Evolutionary conservation across 2,797 vertebrate species (phyloP).

Genomic region (Platalea minor): DNA sequence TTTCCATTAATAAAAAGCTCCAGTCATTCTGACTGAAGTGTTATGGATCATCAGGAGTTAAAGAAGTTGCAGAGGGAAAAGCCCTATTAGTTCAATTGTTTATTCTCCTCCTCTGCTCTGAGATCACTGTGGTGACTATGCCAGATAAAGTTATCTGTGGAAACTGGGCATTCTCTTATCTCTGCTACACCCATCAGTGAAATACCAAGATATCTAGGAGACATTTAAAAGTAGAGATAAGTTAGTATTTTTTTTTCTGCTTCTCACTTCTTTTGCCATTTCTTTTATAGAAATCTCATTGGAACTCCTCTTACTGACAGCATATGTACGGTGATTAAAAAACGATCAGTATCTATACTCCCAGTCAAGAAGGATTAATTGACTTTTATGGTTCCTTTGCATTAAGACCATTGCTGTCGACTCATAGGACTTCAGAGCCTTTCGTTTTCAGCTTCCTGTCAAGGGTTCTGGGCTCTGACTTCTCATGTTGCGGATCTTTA

Average conservation of each 20-base stretch:
- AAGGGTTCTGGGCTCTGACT: neutral
- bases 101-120: conserved; percentile 19
- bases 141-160: conserved; percentile 22
- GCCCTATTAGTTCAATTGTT: conserved; percentile 6
- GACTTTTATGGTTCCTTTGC: neutral
- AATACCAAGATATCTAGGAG: conserved; percentile 25
- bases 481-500: conserved; percentile 34
- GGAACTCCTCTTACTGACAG: conserved; percentile 19
- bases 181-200: neutral
- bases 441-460: neutral
- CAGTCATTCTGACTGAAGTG: neutral
- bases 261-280: conserved; percentile 31
- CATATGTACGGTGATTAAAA: conserved; percentile 10
- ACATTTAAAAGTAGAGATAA: conserved; percentile 29
- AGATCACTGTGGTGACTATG: neutral
- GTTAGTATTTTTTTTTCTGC: neutral
- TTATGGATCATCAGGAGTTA: conserved; percentile 5
- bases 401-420: neutral
- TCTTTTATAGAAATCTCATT: conserved; percentile 13
- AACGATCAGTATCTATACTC: neutral
- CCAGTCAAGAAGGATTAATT: conserved; percentile 45
- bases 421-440: neutral
- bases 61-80: neutral
- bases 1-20: neutral
- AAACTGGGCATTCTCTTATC: conserved; percentile 36